A percentile compares a stretch with the other conserved stretches of the same genome.
Conservation (phyloP, 2,888 invertebrate species). For the Watsonalla cultraria region DNA sequence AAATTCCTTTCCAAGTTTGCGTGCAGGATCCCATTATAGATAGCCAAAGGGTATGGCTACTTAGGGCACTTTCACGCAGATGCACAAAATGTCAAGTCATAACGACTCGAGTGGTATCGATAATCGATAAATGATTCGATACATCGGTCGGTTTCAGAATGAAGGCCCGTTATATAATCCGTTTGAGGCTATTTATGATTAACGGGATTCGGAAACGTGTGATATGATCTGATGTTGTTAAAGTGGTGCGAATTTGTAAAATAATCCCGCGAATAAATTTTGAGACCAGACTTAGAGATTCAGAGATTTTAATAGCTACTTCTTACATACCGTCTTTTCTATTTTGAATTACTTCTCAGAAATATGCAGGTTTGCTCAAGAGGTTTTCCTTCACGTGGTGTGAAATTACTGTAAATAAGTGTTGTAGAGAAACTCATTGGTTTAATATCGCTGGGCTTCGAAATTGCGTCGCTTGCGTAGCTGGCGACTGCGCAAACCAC, state of each 20-base stretch:
- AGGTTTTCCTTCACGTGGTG: too few species aligned
- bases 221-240: slow-evolving; percentile 14
- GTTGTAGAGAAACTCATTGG: too few species aligned
- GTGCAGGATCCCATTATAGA: background rate
- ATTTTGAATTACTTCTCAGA: too few species aligned
- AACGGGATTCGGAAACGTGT: slow-evolving; percentile 25
- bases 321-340: too few species aligned
- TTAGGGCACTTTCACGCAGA: background rate
- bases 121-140: slow-evolving; percentile 24
- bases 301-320: too few species aligned
- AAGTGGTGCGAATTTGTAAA: slow-evolving; percentile 12
- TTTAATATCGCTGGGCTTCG: too few species aligned
- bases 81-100: background rate
- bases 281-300: too few species aligned
- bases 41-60: background rate
- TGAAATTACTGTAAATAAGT: too few species aligned
- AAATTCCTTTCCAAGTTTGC: background rate
- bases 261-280: too few species aligned
- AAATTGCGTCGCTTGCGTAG: too few species aligned
- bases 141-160: slow-evolving; percentile 18
- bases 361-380: too few species aligned
- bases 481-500: too few species aligned
- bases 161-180: slow-evolving; percentile 28
- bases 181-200: slow-evolving; percentile 25
- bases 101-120: slow-evolving; percentile 2